These are phyloP conservation scores for Diplosoma virens DNA, from an alignment of 23 tunicate genomes.

Conservation along the genomic window DNA sequence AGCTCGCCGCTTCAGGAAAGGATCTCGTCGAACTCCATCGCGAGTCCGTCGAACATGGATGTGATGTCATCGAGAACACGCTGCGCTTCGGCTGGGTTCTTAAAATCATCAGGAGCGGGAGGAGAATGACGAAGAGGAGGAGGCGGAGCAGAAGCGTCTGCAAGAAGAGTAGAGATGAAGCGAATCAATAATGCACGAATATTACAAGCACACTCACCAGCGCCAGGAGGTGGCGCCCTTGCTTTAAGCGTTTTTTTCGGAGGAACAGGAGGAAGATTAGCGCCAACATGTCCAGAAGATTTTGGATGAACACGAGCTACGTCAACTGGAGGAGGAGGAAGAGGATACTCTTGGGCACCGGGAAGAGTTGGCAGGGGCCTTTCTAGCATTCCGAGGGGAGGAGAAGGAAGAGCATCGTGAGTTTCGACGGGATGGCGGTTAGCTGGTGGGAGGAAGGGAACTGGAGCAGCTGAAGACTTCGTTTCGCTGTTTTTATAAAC, in stretches of 20 bases:
- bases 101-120: background rate
- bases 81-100: background rate
- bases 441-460: too few relatives aligned
- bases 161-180: background rate
- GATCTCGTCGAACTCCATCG: conserved; percentile 44
- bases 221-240: too few relatives aligned
- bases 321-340: background rate
- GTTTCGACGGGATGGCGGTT: too few relatives aligned
- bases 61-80: conserved; percentile 51
- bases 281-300: background rate
- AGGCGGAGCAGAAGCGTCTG: background rate
- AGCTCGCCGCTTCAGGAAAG: background rate
- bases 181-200: background rate
- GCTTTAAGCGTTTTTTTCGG: too few relatives aligned
- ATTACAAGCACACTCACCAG: too few relatives aligned
- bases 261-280: too few relatives aligned
- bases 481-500: too few relatives aligned
- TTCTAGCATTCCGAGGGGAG: background rate
- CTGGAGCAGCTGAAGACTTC: too few relatives aligned
- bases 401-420: too few relatives aligned
- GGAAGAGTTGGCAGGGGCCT: background rate
- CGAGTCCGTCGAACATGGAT: conserved; percentile 51
- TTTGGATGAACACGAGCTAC: background rate
- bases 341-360: background rate
- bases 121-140: background rate